Conservation (phyloP, 1,140 invertebrate species). For the Cotesia vestalis region DNA sequence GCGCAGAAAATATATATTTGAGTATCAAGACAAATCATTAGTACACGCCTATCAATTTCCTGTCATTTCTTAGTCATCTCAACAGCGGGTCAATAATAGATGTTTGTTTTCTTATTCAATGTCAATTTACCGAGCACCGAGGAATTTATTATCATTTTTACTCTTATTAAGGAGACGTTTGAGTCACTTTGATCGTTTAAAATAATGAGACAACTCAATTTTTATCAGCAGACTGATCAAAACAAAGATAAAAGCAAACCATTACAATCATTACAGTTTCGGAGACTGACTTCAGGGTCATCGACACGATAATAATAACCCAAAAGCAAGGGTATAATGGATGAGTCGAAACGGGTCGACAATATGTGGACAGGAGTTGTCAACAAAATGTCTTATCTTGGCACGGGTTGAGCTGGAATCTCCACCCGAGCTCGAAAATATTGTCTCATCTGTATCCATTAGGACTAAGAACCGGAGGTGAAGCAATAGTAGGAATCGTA, state of each 20-base stretch:
- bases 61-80: conserved; percentile 34
- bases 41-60: conserved; percentile 6
- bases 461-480: not conserved
- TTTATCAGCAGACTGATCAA: too few species aligned
- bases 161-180: conserved; percentile 47
- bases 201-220: too few species aligned
- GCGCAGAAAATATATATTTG: not conserved
- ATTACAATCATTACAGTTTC: too few species aligned
- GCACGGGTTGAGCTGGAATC: too few species aligned
- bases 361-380: conserved; percentile 14
- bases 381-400: conserved; percentile 17
- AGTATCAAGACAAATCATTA: not conserved
- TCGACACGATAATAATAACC: too few species aligned
- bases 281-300: too few species aligned
- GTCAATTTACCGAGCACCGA: not conserved
- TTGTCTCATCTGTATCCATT: not conserved
- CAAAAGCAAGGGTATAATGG: too few species aligned
- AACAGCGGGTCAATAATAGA: not conserved
- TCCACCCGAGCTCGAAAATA: not conserved
- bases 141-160: conserved; percentile 42
- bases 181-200: too few species aligned
- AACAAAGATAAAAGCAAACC: too few species aligned
- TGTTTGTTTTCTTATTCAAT: conserved; percentile 8
- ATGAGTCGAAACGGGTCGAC: conserved; percentile 2
- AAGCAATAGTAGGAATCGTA: too few species aligned